These are phyloP conservation scores for Eubasilissa regina DNA, from an alignment of 1,140 invertebrate genomes.

Conservation along the genomic window DNA sequence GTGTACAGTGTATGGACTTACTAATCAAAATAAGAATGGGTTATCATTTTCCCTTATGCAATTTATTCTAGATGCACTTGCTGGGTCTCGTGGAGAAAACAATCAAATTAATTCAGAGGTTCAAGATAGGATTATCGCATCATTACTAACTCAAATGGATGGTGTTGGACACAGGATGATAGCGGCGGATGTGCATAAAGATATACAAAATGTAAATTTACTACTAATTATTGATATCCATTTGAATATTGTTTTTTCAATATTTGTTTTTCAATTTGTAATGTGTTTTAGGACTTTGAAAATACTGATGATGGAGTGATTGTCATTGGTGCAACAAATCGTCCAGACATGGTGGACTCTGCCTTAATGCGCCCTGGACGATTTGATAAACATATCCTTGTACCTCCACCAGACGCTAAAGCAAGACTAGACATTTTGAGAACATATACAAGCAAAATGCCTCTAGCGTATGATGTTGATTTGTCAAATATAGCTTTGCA, in stretches of 20 bases:
- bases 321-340: conserved; percentile 84
- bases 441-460: conserved; percentile 76
- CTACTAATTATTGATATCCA: neutral
- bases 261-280: neutral
- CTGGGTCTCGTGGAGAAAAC: conserved; percentile 68
- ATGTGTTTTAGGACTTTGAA: conserved; percentile 38
- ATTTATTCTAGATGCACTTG: conserved; percentile 74
- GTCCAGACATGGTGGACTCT: conserved; percentile 85
- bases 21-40: neutral
- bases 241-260: too few relatives aligned
- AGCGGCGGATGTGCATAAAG: conserved; percentile 42
- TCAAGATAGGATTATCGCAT: conserved; percentile 77
- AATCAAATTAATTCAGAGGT: conserved; percentile 69
- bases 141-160: conserved; percentile 81
- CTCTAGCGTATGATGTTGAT: conserved; percentile 75
- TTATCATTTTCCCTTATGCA: neutral
- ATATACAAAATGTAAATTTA: conserved; percentile 1
- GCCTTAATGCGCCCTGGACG: conserved; percentile 84
- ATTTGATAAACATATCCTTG: conserved; percentile 83
- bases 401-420: conserved; percentile 79
- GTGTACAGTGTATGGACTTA: too few relatives aligned
- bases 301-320: conserved; percentile 69
- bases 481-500: conserved; percentile 73
- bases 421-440: conserved; percentile 77
- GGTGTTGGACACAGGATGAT: conserved; percentile 70